These are phyloP conservation scores for Mycogona germanica DNA, from an alignment of 2,888 invertebrate species.

Conservation along the genomic window DNA sequence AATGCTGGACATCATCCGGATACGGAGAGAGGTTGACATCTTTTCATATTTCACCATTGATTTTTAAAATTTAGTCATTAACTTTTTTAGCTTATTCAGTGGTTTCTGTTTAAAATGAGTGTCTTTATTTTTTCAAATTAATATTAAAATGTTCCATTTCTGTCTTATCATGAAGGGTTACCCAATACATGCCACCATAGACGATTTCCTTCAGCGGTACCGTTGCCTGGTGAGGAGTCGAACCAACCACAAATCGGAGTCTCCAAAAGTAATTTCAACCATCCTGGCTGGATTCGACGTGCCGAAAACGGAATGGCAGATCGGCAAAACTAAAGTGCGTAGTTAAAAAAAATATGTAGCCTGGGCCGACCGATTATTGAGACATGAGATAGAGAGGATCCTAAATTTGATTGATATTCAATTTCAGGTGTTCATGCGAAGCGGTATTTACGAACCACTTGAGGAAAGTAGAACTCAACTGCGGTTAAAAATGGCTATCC, in stretches of 20 bases:
- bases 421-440: slow-evolving; percentile 54
- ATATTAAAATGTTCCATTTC: slow-evolving; percentile 9
- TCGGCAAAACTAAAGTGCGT: slow-evolving; percentile 60
- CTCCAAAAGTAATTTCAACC: slow-evolving; percentile 23
- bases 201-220: slow-evolving; percentile 62
- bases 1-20: slow-evolving; percentile 85
- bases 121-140: background rate
- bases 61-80: background rate
- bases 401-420: background rate
- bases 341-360: background rate
- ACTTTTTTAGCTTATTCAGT: background rate
- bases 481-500: slow-evolving; percentile 52
- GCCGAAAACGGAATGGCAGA: slow-evolving; percentile 67
- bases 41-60: background rate
- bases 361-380: background rate
- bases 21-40: slow-evolving; percentile 47
- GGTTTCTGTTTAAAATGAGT: background rate
- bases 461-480: slow-evolving; percentile 63
- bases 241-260: slow-evolving; percentile 31
- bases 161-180: slow-evolving; percentile 57
- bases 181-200: slow-evolving; percentile 68
- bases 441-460: slow-evolving; percentile 67
- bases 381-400: background rate
- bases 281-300: slow-evolving; percentile 52
- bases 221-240: slow-evolving; percentile 47